Evolutionary conservation across 1,140 invertebrate genomes (phyloP).

Genomic region (Papilio machaon): DNA sequence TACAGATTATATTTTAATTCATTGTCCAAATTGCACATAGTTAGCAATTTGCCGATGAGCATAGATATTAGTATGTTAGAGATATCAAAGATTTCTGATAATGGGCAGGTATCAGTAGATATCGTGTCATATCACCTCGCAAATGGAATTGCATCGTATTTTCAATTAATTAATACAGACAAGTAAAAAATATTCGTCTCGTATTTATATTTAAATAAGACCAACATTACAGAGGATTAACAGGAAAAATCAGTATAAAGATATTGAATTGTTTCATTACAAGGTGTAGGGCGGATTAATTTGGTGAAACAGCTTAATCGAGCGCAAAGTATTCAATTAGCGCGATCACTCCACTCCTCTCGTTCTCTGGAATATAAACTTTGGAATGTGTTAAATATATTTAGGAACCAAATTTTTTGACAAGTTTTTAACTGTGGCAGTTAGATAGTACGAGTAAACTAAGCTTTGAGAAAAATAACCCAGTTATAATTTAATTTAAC

Average conservation of each 20-base stretch:
- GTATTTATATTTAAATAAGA: background rate
- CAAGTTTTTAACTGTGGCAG: no score
- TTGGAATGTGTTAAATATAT: background rate
- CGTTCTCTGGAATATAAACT: background rate
- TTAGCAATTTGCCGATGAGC: background rate
- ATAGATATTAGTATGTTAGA: background rate
- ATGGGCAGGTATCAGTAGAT: background rate
- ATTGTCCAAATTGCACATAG: background rate
- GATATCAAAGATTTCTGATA: constrained; percentile 13
- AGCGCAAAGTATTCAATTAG: constrained; percentile 19
- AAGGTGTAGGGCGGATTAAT: constrained; percentile 1
- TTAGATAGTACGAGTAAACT: no score
- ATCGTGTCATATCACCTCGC: background rate
- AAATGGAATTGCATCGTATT: background rate
- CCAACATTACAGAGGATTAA: background rate
- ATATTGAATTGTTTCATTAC: background rate
- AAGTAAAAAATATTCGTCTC: no score
- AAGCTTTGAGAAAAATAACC: no score
- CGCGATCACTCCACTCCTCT: background rate
- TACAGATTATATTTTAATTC: background rate
- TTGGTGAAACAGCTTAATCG: background rate
- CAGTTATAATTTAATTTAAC: no score
- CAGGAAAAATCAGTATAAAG: constrained; percentile 12
- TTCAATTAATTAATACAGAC: background rate
- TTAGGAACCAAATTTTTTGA: no score